These are phyloP conservation scores for Steinernema scapterisci DNA, from an alignment of 2,888 invertebrate genomes.

Conservation along the genomic window DNA sequence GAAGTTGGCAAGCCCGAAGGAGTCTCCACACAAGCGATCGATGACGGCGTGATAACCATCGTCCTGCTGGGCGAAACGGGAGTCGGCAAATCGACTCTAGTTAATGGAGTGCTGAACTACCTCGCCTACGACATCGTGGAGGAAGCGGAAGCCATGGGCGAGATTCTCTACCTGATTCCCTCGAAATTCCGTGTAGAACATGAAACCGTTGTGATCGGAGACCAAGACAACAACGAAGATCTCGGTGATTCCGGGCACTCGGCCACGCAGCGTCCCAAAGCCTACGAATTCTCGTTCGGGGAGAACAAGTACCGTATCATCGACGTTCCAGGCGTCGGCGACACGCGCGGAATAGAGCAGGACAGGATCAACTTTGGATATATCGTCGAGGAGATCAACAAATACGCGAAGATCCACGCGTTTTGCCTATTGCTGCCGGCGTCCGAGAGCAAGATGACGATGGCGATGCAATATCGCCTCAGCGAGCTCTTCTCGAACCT, in stretches of 20 bases:
- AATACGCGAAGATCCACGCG: slow-evolving; percentile 40
- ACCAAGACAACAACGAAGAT: background rate
- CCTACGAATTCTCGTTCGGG: background rate
- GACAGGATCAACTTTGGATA: background rate
- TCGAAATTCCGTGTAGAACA: background rate
- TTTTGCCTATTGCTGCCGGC: slow-evolving; percentile 49
- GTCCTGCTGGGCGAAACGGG: slow-evolving; percentile 37
- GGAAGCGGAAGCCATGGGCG: slow-evolving; percentile 18
- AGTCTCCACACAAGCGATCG: background rate
- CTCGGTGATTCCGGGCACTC: background rate
- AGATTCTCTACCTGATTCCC: background rate
- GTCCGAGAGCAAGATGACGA: slow-evolving; percentile 39
- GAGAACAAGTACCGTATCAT: slow-evolving; percentile 1
- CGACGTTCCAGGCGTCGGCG: slow-evolving; percentile 27
- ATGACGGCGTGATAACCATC: slow-evolving; percentile 23
- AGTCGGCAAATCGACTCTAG: slow-evolving; percentile 33
- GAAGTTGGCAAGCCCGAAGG: too few relatives aligned
- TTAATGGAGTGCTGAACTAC: slow-evolving; percentile 35
- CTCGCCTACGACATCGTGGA: slow-evolving; percentile 3
- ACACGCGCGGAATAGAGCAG: background rate
- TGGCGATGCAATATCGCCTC: slow-evolving; percentile 51
- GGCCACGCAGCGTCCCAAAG: slow-evolving; percentile 20
- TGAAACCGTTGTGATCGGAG: background rate
- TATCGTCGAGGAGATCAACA: slow-evolving; percentile 1
- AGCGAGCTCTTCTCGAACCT: slow-evolving; percentile 50